These are phyloP conservation scores for Vultur gryphus DNA, from an alignment of 2,797 vertebrate species.

Conservation along the genomic window DNA sequence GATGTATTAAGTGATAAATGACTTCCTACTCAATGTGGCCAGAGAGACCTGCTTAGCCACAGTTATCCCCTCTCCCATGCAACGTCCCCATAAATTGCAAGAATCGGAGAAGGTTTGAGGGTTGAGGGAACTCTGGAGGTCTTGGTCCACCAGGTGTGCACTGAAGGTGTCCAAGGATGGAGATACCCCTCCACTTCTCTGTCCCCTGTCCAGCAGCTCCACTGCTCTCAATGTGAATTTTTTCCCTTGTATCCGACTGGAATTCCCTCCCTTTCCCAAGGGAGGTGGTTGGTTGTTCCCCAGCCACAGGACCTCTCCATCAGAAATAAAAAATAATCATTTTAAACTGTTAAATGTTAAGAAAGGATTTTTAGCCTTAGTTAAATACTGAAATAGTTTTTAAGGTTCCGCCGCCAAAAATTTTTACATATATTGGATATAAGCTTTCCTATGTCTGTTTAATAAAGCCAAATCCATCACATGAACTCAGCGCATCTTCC, in stretches of 20 bases:
- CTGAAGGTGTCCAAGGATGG: not conserved
- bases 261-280: not conserved
- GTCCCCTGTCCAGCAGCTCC: not conserved
- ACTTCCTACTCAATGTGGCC: not conserved
- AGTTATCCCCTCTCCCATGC: not conserved
- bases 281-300: not conserved
- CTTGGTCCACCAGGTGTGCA: not conserved
- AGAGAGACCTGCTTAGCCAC: not conserved
- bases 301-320: not conserved
- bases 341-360: not conserved
- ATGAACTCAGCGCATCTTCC: not conserved
- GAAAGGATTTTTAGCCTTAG: not conserved
- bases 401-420: not conserved
- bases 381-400: not conserved
- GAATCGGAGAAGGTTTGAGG: not conserved
- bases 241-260: not conserved
- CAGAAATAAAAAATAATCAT: not conserved
- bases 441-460: not conserved
- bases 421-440: not conserved
- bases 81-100: not conserved
- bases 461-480: not conserved
- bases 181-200: not conserved
- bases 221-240: accelerated
- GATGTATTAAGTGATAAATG: not conserved
- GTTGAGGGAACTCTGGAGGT: not conserved